Evolutionary conservation across 1,140 invertebrate species (phyloP), one percentile per base, ranked within the genome.

Genomic region (Drosophila albomicans): DNA sequence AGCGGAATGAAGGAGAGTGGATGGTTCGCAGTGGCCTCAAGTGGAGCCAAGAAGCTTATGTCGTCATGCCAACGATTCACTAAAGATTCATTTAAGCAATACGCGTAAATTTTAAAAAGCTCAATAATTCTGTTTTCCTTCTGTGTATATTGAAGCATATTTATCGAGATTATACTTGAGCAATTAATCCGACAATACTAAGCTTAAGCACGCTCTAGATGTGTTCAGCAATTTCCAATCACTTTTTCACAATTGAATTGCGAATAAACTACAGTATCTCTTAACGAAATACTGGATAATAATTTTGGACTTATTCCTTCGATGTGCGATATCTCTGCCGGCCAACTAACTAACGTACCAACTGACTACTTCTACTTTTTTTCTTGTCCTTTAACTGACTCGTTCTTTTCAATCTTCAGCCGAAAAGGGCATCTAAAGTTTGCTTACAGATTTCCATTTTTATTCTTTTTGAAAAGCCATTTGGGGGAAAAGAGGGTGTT

Each of bases 401-500:
- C 8, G 35, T 38, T 38, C 20, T 25, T 38, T 8, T 10, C 35
- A 38, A 10, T 38, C 10, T 38, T 3, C 35, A 38, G 3, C 35
- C 8, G 35, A 38, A 59, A 81, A 81, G 67, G 77, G 49, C 49
- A 20, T 1, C 59, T 54, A 73, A 78, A 65, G 63, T 88, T 88
- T 76, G 63, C 84, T 88, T 79, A 79, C 76, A 67, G 72, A 81
- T 86, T 86, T 67, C 74, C 75, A 81, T 88, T 88, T 73, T 58
- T 72, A 73, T 85, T 86, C 69, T 86, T 82, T 86, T 88, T 57
- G 84, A 45, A 88, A 86, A 86, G 38, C 82, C 76, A 86, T 86
- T 86, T 56, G 25, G 54, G n/a, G 25, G 49, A 10, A 25, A 51
- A 66, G 51, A 35, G 52, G 52, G 38, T 61, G 54, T 72, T 71